A percentile compares a stretch with the other conserved stretches of the same genome.
Conservation (phyloP, 1,140 invertebrate species). For the Asobara japonica region DNA sequence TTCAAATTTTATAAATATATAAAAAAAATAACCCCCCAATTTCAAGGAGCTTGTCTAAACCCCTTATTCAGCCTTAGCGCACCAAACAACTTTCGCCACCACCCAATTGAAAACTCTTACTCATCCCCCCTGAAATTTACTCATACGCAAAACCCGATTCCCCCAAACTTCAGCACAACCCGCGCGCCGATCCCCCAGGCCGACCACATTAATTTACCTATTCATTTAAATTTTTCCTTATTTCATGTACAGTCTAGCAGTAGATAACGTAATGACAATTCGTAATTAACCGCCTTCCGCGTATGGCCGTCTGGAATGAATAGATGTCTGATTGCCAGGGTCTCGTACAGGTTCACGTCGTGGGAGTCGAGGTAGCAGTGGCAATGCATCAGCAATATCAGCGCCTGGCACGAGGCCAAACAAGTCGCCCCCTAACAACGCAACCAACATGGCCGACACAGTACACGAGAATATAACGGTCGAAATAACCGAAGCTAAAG, state of each 20-base stretch:
- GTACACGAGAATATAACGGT: conserved; percentile 70
- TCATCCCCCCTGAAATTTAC: too few relatives aligned
- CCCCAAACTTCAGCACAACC: too few relatives aligned
- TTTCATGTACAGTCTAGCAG: not conserved
- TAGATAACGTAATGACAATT: not conserved
- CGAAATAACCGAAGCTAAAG: conserved; percentile 67
- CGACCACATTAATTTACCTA: not conserved
- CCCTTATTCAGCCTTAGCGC: too few relatives aligned
- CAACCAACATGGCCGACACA: conserved; percentile 58
- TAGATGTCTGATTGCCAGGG: conserved; percentile 69
- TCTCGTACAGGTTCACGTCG: conserved; percentile 74
- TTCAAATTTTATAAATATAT: too few relatives aligned
- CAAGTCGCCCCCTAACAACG: conserved; percentile 63
- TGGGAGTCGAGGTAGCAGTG: conserved; percentile 74
- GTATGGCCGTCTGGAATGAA: conserved; percentile 1
- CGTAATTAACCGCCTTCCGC: not conserved
- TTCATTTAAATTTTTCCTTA: not conserved
- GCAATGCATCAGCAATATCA: conserved; percentile 72
- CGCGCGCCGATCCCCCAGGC: too few relatives aligned
- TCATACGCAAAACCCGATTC: too few relatives aligned
- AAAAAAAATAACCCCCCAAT: too few relatives aligned
- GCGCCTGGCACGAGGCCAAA: conserved; percentile 69
- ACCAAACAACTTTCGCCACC: too few relatives aligned
- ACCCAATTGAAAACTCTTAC: too few relatives aligned
- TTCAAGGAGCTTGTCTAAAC: too few relatives aligned